Evolutionary conservation across 2,113 vertebrate species (phyloP), one percentile per base, ranked within the genome.

Genomic region (Misgurnus anguillicaudatus): DNA sequence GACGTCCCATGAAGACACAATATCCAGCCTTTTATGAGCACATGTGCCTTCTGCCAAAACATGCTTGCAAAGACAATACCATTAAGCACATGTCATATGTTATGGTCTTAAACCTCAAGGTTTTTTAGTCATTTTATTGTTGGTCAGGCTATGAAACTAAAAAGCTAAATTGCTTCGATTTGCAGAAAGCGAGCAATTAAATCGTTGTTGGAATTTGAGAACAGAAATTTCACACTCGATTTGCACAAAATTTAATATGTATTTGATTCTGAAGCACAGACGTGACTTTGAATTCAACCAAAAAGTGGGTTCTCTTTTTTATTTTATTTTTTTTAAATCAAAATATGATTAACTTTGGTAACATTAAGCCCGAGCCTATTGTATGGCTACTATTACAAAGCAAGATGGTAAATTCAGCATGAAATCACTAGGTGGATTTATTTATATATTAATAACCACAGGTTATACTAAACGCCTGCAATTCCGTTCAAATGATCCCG

Each of bases 1-100:
- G 45, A 78, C 58, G 51, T 74, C 78, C 60, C 75, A 80, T 81
- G 65, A 82, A 80, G 21, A 80, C 48, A 80, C 63, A 67, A 64
- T 66, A 55, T 65, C 61, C 53, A 67, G 14, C 48, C 70, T 73
- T 31, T 74, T 72, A 82, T 60, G 66, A 55, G 73, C 16, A 42
- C 67, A 72, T 65, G 36, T 60, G 65, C 76, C 21, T 21, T 73
- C 57, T 21, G 36, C 45, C 42, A 53, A 68, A 82, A 69, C 73
- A 73, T 76, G 62, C 75, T 67, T 82, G 58, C 60, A 61, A 60
- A 57, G 24, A 70, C 76, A 81, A 63, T 78, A 79, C 55, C 8
- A 45, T 47, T 31, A 13, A 45, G 45, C 58, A 9, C 62, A 17
- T 74, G 21, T 47, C 41, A 62, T 74, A 16, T 36, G 38, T 60